Base-by-base conservation (phyloP, 2,797 vertebrate species). In the Dromococcyx pavoninus region DNA sequence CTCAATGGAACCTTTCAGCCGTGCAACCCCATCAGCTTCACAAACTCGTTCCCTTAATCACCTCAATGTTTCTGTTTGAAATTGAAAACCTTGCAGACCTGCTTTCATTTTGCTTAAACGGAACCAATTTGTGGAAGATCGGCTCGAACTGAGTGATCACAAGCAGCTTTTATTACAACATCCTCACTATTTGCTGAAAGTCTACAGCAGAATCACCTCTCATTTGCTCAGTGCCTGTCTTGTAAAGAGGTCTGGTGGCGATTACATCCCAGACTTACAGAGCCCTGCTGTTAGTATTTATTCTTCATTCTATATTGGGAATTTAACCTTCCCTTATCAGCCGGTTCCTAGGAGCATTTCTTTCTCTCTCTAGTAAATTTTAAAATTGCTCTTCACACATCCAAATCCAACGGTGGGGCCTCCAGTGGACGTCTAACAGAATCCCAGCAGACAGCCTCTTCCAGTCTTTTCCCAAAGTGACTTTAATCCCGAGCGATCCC, bases 401-500 rank as follows among this genome's bases (percentile, higher is more conserved):
- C 64, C 67, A 56, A 27, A 73, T 48, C 25, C 8, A 2, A 5
- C 0, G 1, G 74, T 32, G 80, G 80, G 77, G 67, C 90, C 86
- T 96, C 83, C 67, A 82, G 86, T 0, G 13, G 83, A 76, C 43
- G 66, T 94, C 39, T 9, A 81, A 81, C 83, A 75, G 88, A 78
- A n/a, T 95, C 94, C 86, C 83, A 76, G 73, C 65, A 94, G 94
- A 71, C 77, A 89, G 92, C 57, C 71, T 93, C 76, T 95, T 79
- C 60, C 88, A 91, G 88, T 9, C 64, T 89, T 60, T 89, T 90
- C 86, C 92, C 92, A 57, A 58, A 90, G 92, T 93, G 91, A 85
- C 74, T 96, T 64, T 91, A 90, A 96, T 89, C 64, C 80, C 82
- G 25, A 67, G 16, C 0, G 62, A 96, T 66, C 2, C 2, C 79